phyloP scores from a whole-genome alignment of 1,140 invertebrate species.

The Episyrphus balteatus region DNA sequence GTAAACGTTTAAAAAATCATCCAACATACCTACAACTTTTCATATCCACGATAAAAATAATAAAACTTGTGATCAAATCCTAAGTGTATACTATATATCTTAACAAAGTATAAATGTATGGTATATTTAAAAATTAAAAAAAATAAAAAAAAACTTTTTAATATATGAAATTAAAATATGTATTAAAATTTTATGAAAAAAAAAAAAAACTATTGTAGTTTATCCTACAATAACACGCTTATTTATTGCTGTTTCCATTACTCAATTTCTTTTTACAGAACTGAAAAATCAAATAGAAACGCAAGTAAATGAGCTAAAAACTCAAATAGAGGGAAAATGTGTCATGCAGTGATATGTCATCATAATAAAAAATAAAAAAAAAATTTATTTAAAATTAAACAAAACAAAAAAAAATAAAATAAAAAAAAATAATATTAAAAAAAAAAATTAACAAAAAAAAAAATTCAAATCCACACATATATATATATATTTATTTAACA shows the following conservation, averaged over 20 bases:
- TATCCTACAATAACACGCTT: slow-evolving; percentile 37
- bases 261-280: slow-evolving; percentile 57
- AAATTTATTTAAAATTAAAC: slow-evolving; percentile 9
- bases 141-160: too few relatives aligned
- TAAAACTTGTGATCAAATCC: too few relatives aligned
- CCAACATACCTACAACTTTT: too few relatives aligned
- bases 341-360: slow-evolving; percentile 66
- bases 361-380: slow-evolving; percentile 15
- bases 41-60: too few relatives aligned
- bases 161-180: background rate
- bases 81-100: background rate
- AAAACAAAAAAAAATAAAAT: slow-evolving; percentile 11
- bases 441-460: slow-evolving; percentile 4
- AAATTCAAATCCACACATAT: slow-evolving; percentile 10
- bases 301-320: slow-evolving; percentile 87
- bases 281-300: slow-evolving; percentile 90
- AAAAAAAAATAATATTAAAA: slow-evolving; percentile 7
- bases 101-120: background rate
- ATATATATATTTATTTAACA: slow-evolving; percentile 9
- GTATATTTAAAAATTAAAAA: too few relatives aligned
- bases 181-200: background rate
- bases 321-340: slow-evolving; percentile 89
- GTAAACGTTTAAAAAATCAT: too few relatives aligned
- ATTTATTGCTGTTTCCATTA: slow-evolving; percentile 38
- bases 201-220: slow-evolving; percentile 26